Percentiles rank a stretch among this genome's conserved stretches.
These are phyloP conservation scores for Xiphydria camelus DNA, from an alignment of 2,888 invertebrate genomes.

Conservation along the genomic window DNA sequence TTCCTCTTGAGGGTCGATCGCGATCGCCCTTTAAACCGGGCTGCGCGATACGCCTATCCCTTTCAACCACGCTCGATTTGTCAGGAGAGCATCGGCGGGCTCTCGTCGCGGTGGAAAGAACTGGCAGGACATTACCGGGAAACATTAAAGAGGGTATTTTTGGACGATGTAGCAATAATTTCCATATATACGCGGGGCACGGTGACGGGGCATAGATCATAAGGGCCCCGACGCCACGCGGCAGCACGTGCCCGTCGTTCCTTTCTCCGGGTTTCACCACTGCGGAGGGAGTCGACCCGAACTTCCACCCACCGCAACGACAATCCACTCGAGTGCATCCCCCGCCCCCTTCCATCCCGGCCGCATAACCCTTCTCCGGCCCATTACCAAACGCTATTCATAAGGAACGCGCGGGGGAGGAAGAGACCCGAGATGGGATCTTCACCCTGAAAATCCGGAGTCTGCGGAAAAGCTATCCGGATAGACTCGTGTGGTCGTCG, in stretches of 20 bases:
- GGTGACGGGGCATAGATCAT: slow-evolving; percentile 51
- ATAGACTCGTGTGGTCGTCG: no score
- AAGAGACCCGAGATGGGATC: not conserved
- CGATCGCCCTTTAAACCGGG: no score
- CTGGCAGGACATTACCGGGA: slow-evolving; percentile 24
- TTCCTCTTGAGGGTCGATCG: no score
- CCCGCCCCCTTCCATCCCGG: slow-evolving; percentile 17
- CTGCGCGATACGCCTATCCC: no score
- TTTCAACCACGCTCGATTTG: no score
- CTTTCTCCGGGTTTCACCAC: slow-evolving; percentile 1
- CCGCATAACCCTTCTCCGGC: slow-evolving; percentile 45
- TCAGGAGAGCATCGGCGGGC: no score
- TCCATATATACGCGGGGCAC: slow-evolving; percentile 27
- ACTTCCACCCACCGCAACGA: slow-evolving; percentile 48
- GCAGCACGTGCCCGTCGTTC: slow-evolving; percentile 13
- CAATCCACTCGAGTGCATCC: slow-evolving; percentile 50
- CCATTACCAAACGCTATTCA: slow-evolving; percentile 45
- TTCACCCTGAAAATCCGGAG: not conserved
- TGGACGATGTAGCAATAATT: slow-evolving; percentile 39
- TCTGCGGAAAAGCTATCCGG: no score
- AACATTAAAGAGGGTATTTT: slow-evolving; percentile 34
- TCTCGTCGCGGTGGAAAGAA: no score
- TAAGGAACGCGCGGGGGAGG: slow-evolving; percentile 31
- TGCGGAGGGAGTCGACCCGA: slow-evolving; percentile 20
- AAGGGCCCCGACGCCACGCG: slow-evolving; percentile 23